These are phyloP conservation scores for Acleris sparsana DNA, from an alignment of 2,888 invertebrate genomes.

Conservation along the genomic window DNA sequence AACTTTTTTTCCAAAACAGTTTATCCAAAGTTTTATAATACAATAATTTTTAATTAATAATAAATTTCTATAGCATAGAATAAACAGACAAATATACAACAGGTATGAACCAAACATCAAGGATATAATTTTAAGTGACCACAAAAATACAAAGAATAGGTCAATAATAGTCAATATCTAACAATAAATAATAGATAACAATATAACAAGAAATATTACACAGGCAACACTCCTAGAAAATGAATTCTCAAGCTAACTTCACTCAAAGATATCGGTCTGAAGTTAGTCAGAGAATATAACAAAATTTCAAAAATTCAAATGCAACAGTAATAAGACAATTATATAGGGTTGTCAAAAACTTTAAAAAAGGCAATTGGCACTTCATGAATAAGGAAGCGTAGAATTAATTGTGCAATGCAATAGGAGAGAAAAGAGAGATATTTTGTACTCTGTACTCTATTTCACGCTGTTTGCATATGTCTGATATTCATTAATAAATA, in stretches of 20 bases:
- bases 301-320: slow-evolving; percentile 2
- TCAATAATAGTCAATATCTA: slow-evolving; percentile 20
- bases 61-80: slow-evolving; percentile 33
- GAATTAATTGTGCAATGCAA: slow-evolving; percentile 23
- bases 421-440: not conserved
- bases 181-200: too few relatives aligned
- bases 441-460: too few relatives aligned
- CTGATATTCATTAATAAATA: not conserved
- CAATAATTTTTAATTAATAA: slow-evolving; percentile 19
- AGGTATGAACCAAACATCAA: slow-evolving; percentile 26
- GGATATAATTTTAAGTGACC: slow-evolving; percentile 19
- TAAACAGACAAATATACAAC: slow-evolving; percentile 37
- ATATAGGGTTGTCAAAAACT: slow-evolving; percentile 13
- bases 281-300: slow-evolving; percentile 10
- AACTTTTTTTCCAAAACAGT: not conserved
- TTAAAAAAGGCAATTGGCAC: slow-evolving; percentile 42
- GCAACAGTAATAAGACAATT: slow-evolving; percentile 11
- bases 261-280: not conserved
- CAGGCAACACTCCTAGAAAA: slow-evolving; percentile 14
- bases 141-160: slow-evolving; percentile 20
- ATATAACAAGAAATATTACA: not conserved
- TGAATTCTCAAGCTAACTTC: not conserved
- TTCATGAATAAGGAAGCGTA: slow-evolving; percentile 37
- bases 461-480: not conserved
- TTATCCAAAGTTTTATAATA: not conserved